Percentiles rank a stretch among this genome's conserved stretches.
These are phyloP conservation scores for Parazoanthus atlanticus DNA, from an alignment of 92 coral and sea anemone genomes.

Conservation along the genomic window DNA sequence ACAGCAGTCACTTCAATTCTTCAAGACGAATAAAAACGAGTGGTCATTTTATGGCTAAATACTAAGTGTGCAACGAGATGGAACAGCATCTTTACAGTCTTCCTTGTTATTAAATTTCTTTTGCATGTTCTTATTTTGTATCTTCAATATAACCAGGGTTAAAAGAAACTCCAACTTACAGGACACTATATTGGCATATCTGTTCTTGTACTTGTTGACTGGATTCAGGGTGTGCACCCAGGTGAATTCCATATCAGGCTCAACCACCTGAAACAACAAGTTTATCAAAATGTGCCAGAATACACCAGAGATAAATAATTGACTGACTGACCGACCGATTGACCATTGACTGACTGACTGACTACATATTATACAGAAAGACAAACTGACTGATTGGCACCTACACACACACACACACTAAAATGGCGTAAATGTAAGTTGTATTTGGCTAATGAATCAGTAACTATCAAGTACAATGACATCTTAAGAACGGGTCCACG, in stretches of 20 bases:
- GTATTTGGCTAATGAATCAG: not conserved
- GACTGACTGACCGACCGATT: not conserved
- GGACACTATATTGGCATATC: constrained; percentile 96
- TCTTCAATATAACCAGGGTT: not conserved
- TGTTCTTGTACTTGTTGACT: constrained; percentile 91
- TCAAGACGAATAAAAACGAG: not conserved
- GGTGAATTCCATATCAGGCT: constrained; percentile 83
- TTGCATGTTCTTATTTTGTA: too few species aligned
- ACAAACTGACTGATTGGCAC: too few species aligned
- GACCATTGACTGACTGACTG: too few species aligned
- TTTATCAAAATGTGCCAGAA: not conserved
- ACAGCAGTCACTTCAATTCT: not conserved
- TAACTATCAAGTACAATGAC: too few species aligned
- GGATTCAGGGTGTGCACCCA: constrained; percentile 85
- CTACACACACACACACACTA: not conserved
- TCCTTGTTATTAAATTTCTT: too few species aligned
- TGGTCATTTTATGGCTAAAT: not conserved
- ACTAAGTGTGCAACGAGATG: too few species aligned
- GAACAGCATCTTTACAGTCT: not conserved
- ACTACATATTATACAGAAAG: too few species aligned
- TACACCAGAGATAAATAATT: not conserved
- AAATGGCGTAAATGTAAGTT: not conserved
- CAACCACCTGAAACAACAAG: constrained; percentile 71
- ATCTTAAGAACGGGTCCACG: too few species aligned
- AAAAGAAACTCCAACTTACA: constrained; percentile 67